Evolutionary conservation across 2,888 invertebrate genomes (phyloP), one percentile per base, ranked within the genome.

Genomic region (Hyposoter dolosus): DNA sequence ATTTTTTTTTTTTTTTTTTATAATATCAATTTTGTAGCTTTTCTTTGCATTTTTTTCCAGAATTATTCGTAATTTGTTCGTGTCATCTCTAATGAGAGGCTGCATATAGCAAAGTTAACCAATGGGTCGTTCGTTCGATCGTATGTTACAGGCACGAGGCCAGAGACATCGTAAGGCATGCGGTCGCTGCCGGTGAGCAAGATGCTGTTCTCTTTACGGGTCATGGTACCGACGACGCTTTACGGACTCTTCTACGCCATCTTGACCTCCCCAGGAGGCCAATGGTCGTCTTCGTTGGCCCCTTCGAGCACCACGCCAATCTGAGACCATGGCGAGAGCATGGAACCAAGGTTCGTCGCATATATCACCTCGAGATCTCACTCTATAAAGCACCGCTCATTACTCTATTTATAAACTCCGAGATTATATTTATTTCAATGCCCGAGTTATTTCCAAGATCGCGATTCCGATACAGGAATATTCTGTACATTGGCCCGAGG

Each of bases 311-410:
- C 91, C 96, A 97, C 92, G 96, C 96, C 81, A 97, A 96, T 93
- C 95, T 98, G 65, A 95, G 97, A 79, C 97, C 98, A 35, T 98
- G 98, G 98, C 95, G 96, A 89, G 98, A 98, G 92, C 95, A 96
- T 79, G 97, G 96, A 43, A 96, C 97, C 88, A 96, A 96, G 96
- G 98, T 98, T 94, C 86, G 90, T 88, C 80, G 56, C 60, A 63
- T 60, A 60, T 19, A 50, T 35, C 43, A 75, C 28, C 65, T 10
- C 40, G 17, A 60, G 65, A 65, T 75, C 60, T 56, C 40, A 50
- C 66, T 74, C 81, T 56, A 66, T 40, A 53, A 69, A 78, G 28
- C 32, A 32, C 43, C 43, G 10, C 45, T 23, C 53, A 50, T 63
- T 17, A 6, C n/a, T 63, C 71, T 63, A 71, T 72, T 80, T 72